Conservation (phyloP, 2,113 vertebrate genomes). For the Peromyscus polionotus region DNA sequence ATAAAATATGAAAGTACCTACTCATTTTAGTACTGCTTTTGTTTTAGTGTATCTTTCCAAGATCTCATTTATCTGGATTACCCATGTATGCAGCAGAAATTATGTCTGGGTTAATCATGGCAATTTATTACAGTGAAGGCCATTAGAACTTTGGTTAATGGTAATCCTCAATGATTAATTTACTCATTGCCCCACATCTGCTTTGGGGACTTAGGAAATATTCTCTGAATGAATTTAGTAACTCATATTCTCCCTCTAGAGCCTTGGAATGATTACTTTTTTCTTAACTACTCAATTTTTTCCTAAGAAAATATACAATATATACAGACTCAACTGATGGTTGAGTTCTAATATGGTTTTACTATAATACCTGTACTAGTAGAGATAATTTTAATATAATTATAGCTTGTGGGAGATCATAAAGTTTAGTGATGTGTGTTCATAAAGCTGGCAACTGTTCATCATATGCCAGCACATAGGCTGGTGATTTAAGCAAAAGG, state of each 20-base stretch:
- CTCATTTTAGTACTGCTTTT: not conserved
- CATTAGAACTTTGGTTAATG: constrained; percentile 40
- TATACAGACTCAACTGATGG: not conserved
- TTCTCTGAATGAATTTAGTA: constrained; percentile 18
- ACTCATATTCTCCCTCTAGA: not conserved
- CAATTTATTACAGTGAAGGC: constrained; percentile 54
- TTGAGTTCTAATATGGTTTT: not conserved
- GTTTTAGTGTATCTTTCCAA: constrained; percentile 18
- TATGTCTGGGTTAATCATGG: constrained; percentile 32
- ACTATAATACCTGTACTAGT: not conserved
- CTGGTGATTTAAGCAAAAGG: not conserved
- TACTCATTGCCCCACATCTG: constrained; percentile 15
- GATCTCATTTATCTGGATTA: constrained; percentile 39
- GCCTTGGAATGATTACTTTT: not conserved
- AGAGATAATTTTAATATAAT: constrained; percentile 22
- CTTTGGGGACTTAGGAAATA: constrained; percentile 32
- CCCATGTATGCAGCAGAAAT: constrained; percentile 31
- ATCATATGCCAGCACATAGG: not conserved
- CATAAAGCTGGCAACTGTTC: not conserved
- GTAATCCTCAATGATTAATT: constrained; percentile 48
- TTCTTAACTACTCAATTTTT: constrained; percentile 1
- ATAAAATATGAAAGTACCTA: not conserved
- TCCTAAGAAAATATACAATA: not conserved
- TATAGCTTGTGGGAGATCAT: not conserved
- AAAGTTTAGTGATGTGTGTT: constrained; percentile 16